Conservation (phyloP, 2,797 vertebrate species). For the Taenioides sp. region DNA sequence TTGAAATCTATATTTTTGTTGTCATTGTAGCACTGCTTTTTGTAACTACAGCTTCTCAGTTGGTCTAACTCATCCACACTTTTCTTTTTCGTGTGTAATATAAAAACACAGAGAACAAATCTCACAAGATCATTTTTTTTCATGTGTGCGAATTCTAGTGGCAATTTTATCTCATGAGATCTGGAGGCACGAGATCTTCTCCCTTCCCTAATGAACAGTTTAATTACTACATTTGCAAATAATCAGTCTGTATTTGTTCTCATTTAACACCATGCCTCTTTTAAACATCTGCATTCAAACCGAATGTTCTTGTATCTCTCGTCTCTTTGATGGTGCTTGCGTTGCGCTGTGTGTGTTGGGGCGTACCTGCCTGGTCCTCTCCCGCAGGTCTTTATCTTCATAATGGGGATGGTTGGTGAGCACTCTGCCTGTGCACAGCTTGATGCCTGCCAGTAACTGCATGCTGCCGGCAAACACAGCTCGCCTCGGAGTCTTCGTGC, state of each 20-base stretch:
- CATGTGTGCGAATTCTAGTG: too few relatives aligned
- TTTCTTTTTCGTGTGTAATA: too few relatives aligned
- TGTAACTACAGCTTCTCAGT: too few relatives aligned
- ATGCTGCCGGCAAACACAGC: slow-evolving; percentile 98
- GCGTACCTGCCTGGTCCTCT: slow-evolving; percentile 89
- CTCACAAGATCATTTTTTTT: too few relatives aligned
- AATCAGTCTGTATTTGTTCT: background rate
- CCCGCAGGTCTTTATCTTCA: slow-evolving; percentile 90
- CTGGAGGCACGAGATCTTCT: too few relatives aligned
- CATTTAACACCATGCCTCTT: background rate
- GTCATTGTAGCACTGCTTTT: too few relatives aligned
- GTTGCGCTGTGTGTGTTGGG: slow-evolving; percentile 4
- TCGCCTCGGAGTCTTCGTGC: slow-evolving; percentile 86
- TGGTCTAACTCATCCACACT: too few relatives aligned
- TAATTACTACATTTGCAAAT: background rate
- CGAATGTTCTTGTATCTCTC: background rate
- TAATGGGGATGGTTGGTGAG: slow-evolving; percentile 98
- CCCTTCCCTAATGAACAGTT: background rate
- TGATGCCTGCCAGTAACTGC: slow-evolving; percentile 96
- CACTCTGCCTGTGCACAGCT: slow-evolving; percentile 93
- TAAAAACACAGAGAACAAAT: too few relatives aligned
- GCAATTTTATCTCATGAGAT: too few relatives aligned
- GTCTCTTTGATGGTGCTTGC: slow-evolving; percentile 6
- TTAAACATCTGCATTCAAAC: background rate
- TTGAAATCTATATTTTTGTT: too few relatives aligned